Conservation (phyloP, 53 echinoderm and acorn worm species). For the Echinarachnius parma region DNA sequence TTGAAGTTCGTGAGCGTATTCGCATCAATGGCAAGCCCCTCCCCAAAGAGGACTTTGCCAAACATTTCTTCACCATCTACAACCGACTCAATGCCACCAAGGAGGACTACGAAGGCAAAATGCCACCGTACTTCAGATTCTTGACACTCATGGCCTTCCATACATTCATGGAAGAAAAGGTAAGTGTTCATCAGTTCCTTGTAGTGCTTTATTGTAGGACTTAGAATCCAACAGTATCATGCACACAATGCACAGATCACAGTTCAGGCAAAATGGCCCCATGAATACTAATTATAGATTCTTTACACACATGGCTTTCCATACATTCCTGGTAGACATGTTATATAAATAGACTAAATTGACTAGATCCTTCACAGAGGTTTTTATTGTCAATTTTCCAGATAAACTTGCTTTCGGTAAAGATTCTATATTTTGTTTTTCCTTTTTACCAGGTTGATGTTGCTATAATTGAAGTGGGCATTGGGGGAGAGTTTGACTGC, state of each 20-base stretch:
- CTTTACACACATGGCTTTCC: too few relatives aligned
- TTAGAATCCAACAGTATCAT: too few relatives aligned
- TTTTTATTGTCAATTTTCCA: too few relatives aligned
- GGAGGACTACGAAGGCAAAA: slow-evolving; percentile 51
- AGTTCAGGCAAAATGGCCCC: too few relatives aligned
- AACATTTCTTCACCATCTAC: slow-evolving; percentile 74
- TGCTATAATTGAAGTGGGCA: slow-evolving; percentile 92
- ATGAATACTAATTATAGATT: too few relatives aligned
- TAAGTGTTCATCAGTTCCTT: slow-evolving; percentile 14
- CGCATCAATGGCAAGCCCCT: slow-evolving; percentile 88
- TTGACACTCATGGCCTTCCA: slow-evolving; percentile 91
- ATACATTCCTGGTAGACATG: too few relatives aligned
- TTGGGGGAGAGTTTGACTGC: slow-evolving; percentile 95
- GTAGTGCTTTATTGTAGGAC: too few relatives aligned
- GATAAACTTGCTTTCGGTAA: too few relatives aligned
- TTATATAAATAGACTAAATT: too few relatives aligned
- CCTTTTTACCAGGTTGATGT: slow-evolving; percentile 81
- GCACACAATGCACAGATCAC: too few relatives aligned
- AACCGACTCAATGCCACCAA: slow-evolving; percentile 74
- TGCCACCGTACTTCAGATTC: slow-evolving; percentile 97
- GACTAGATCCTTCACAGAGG: too few relatives aligned
- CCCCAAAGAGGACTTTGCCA: slow-evolving; percentile 68
- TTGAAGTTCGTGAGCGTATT: slow-evolving; percentile 92
- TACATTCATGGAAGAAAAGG: slow-evolving; percentile 93
- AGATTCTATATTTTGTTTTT: not conserved